Conservation (phyloP, 2,113 vertebrate species). For the Melanocharis versteri region DNA sequence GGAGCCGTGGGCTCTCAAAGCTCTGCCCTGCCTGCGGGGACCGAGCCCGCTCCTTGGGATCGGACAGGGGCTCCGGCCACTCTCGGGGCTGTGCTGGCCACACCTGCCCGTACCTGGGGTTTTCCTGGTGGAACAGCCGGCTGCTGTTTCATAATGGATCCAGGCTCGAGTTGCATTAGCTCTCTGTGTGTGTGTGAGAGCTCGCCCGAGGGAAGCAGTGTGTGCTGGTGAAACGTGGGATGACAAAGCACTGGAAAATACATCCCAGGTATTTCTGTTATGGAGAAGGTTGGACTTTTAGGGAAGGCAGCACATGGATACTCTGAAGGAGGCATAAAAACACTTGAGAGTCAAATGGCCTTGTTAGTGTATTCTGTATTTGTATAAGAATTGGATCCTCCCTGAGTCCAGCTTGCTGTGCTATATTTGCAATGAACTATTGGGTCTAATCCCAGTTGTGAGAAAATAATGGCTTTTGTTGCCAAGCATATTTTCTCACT, state of each 20-base stretch:
- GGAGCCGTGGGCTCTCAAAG: too few relatives aligned
- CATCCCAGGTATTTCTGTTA: neutral
- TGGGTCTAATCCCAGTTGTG: conserved; percentile 34
- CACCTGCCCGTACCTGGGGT: neutral
- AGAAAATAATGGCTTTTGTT: conserved; percentile 48
- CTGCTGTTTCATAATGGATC: rapidly evolving
- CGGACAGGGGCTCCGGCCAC: rapidly evolving
- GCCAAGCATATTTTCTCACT: conserved; percentile 45
- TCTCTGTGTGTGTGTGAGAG: neutral
- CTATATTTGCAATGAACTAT: conserved; percentile 30
- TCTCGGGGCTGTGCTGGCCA: neutral
- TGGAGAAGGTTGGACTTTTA: neutral
- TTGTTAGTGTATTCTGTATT: neutral
- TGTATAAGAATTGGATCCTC: neutral
- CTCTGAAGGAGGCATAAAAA: neutral
- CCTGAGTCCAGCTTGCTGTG: neutral
- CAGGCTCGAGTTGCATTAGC: rapidly evolving
- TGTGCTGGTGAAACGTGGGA: neutral
- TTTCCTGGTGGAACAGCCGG: neutral
- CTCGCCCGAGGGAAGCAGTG: rapidly evolving
- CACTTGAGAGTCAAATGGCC: neutral
- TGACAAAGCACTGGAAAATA: neutral
- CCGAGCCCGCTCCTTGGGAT: neutral
- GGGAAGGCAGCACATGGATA: neutral
- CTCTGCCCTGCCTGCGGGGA: rapidly evolving